Evolutionary conservation across 1,140 invertebrate genomes (phyloP), one percentile per base, ranked within the genome.

Genomic region (Neodiprion virginianus): DNA sequence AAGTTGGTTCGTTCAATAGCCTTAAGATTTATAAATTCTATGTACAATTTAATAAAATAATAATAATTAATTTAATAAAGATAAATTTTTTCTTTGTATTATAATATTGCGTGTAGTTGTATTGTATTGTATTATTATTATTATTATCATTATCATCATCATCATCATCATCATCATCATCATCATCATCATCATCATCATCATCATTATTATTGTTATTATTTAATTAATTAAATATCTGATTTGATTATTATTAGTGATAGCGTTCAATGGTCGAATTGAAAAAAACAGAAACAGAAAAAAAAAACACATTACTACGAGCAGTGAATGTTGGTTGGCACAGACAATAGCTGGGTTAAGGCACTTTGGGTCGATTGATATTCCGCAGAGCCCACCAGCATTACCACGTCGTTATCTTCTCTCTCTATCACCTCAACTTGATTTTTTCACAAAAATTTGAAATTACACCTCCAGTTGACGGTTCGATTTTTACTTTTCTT

Each of bases 281-380:
- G 4, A 61, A 61, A 61, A 14, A 61, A 40, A 40, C 28, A 40
- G 5, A 40, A 40, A 40, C 2, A 40, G 5, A 40, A 2, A 40
- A 5, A 28, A 40, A 40, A 40, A 17, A 17, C 4, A 17, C 8
- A 14, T 61, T 76, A 79, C 78, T 78, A 81, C 68, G 82, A 75
- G 79, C 74, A 85, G 78, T 83, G 80, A 82, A 81, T 80, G 83
- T 82, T 77, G 67, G 73, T 81, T 86, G 84, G 84, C 85, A 86
- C 84, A 86, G 83, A 85, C 80, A 85, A 81, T 86, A 79, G 83
- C 81, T 87, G 82, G 83, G 79, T 81, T 86, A 88, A 88, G 86
- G 86, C 86, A 88, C 85, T 84, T 85, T 81, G 80, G 81, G 83
- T 78, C 81, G 81, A 82, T 85, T 80, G 76, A 80, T 85, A 81